Conservation (phyloP, 2,888 invertebrate genomes). For the Bhutanitis thaidina region DNA sequence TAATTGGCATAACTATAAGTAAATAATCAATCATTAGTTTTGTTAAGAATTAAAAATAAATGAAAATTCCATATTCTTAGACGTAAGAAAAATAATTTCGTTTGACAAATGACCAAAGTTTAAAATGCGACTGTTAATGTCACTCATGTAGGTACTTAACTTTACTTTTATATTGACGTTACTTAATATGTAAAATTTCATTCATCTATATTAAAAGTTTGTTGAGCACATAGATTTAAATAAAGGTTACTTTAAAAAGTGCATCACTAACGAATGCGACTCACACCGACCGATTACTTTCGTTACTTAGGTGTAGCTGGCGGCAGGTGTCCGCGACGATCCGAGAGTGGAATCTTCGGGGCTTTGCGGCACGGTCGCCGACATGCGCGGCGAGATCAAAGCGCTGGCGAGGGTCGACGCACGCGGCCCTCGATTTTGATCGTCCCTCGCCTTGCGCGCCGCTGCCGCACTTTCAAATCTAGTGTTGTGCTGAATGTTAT, state of each 20-base stretch:
- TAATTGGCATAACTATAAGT: too few relatives aligned
- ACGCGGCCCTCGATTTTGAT: conserved; percentile 58
- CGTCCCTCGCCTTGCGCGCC: conserved; percentile 41
- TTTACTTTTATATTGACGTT: too few relatives aligned
- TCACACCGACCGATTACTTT: conserved; percentile 16
- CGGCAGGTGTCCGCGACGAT: conserved; percentile 45
- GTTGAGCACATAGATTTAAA: too few relatives aligned
- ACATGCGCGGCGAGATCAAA: conserved; percentile 61
- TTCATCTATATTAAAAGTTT: too few relatives aligned
- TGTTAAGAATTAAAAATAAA: too few relatives aligned
- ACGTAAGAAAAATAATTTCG: too few relatives aligned
- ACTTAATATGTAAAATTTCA: too few relatives aligned
- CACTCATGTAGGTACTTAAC: too few relatives aligned
- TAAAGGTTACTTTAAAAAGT: neutral
- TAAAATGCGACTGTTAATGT: too few relatives aligned
- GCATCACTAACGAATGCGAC: neutral
- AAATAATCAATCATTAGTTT: too few relatives aligned
- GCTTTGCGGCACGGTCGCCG: conserved; percentile 39
- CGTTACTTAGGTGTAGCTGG: conserved; percentile 12
- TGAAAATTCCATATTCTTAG: too few relatives aligned
- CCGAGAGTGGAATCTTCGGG: conserved; percentile 38
- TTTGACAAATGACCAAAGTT: too few relatives aligned
- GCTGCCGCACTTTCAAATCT: conserved; percentile 32
- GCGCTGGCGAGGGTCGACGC: conserved; percentile 66
- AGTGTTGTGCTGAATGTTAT: conserved; percentile 40